Evolutionary conservation across 2,888 invertebrate genomes (phyloP).

Genomic region (Hirudinaria manillensis): DNA sequence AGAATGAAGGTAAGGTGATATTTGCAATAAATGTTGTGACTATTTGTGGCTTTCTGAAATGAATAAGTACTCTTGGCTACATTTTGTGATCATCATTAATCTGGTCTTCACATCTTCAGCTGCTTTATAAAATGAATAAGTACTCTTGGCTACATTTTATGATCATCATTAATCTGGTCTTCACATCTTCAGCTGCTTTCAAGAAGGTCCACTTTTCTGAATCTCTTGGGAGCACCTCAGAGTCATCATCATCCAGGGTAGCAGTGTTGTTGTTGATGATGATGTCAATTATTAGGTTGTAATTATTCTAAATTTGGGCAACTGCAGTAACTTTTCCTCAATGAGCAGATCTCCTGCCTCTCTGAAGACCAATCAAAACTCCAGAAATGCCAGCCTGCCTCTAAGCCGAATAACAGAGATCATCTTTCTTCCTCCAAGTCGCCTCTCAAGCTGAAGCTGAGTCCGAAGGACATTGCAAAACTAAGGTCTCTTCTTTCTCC

Average conservation of each 20-base stretch:
- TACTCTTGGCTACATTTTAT: background rate
- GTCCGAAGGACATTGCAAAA: background rate
- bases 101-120: background rate
- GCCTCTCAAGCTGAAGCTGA: background rate
- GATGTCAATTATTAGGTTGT: too few relatives aligned
- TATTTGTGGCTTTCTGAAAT: background rate
- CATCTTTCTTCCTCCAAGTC: background rate
- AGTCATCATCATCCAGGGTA: conserved; percentile 13
- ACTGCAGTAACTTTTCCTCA: background rate
- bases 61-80: too few relatives aligned
- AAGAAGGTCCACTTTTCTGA: conserved; percentile 20
- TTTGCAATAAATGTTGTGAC: background rate
- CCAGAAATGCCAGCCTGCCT: background rate
- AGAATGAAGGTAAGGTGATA: background rate
- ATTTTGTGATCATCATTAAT: background rate
- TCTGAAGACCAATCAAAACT: conserved; percentile 8
- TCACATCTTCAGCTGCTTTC: conserved; percentile 4
- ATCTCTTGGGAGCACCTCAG: conserved; percentile 13
- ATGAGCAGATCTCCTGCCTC: background rate
- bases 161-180: background rate
- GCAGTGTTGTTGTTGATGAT: background rate
- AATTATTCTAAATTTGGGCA: background rate
- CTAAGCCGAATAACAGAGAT: background rate
- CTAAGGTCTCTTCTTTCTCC: background rate
- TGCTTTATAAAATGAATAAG: background rate